These are phyloP conservation scores for Homarus gammarus DNA, from an alignment of 2,888 invertebrate species.

Conservation along the genomic window DNA sequence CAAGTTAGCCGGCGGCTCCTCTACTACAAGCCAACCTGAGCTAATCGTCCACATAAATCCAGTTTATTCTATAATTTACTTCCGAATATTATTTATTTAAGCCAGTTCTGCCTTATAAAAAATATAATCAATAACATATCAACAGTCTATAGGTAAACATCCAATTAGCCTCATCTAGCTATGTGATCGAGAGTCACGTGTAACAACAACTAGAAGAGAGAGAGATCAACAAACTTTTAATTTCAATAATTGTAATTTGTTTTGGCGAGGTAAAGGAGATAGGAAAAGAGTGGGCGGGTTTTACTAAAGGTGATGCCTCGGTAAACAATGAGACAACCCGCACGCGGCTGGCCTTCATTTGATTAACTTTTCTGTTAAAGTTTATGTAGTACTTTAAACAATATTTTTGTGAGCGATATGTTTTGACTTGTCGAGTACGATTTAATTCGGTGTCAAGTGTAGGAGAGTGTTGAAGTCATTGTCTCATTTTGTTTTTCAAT, in stretches of 20 bases:
- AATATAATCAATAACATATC: too few relatives aligned
- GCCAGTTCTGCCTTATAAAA: neutral
- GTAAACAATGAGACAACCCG: constrained; percentile 39
- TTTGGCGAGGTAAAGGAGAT: constrained; percentile 19
- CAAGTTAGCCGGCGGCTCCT: neutral
- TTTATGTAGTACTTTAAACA: neutral
- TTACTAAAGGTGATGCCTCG: constrained; percentile 52
- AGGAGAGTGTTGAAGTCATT: neutral
- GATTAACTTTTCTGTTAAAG: constrained; percentile 4
- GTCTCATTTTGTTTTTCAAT: neutral
- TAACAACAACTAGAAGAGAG: too few relatives aligned
- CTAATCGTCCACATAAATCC: neutral
- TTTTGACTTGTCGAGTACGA: neutral
- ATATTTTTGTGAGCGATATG: neutral
- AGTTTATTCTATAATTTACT: neutral
- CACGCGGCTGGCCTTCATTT: neutral
- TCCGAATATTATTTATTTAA: neutral
- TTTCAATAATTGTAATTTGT: neutral
- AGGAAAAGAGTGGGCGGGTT: constrained; percentile 51
- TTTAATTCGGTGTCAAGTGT: neutral
- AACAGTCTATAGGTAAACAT: too few relatives aligned
- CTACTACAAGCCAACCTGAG: neutral
- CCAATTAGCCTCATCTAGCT: too few relatives aligned
- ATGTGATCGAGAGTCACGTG: too few relatives aligned
- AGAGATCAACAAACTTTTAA: neutral